Evolutionary conservation across 1,140 invertebrate genomes (phyloP), one percentile per base, ranked within the genome.

Genomic region (Lethocerus indicus): DNA sequence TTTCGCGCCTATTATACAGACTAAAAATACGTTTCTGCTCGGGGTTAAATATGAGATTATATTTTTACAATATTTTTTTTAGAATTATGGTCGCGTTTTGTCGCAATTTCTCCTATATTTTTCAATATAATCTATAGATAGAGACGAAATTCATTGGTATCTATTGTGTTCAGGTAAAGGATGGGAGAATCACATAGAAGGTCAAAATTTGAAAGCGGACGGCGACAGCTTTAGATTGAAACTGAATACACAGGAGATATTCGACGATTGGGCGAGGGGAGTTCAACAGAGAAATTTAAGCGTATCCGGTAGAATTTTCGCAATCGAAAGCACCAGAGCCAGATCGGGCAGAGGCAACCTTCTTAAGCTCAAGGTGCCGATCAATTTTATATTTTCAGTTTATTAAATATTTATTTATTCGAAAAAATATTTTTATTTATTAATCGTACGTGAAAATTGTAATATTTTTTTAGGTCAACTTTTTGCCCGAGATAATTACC

Each of bases 131-230:
- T 32, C 7, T 32, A 32, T 32, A 42, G 7, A 42, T 24, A 42
- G 7, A 42, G 7, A 18, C 13, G 13, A 9, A 18, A 9, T 9
- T 18, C 9, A 29, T 9, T 14, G 16, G 13, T 26, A 9, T 29
- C n/a, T 32, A n/a, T 32, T 32, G 13, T 42, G 13, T 59, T 41
- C 41, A 81, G 81, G 91, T 13, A 94, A 95, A 69, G 93, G 91
- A 27, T 99, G 96, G 96, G 93, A 97, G 65, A 94, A 91, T 60
- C 93, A 99, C 64, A 92, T 98, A 24, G 96, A 99, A 66, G 95
- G 96, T 42, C 91, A 97, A 63, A 95, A 97, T 63, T 67, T 99
- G 36, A 98, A 98, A 69, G 85, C 81, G 7, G 93, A 98, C 65
- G 93, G 93, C 12, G 95, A 98, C 58, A 96, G 90, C 66, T 98